Conservation (phyloP, 2,113 vertebrate genomes). For the Apistogramma diplotaenia region DNA sequence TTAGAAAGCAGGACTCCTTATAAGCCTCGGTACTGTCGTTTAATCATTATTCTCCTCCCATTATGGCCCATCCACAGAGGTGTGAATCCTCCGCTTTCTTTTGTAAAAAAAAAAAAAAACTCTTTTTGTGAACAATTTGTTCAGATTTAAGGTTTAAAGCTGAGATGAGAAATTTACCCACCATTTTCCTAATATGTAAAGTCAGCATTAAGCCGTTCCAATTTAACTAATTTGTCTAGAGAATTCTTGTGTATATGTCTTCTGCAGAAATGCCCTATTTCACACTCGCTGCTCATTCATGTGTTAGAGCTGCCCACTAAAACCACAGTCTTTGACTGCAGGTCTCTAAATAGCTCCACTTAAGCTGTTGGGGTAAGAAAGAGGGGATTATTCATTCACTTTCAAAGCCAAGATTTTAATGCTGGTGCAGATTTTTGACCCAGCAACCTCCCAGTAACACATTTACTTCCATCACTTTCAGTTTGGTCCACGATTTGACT, state of each 20-base stretch:
- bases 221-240: not conserved
- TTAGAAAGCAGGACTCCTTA: conserved; percentile 50
- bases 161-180: not conserved
- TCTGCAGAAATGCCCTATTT: conserved; percentile 38
- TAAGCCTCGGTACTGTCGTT: conserved; percentile 48
- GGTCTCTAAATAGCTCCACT: conserved; percentile 62
- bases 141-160: conserved; percentile 18
- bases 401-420: conserved; percentile 43
- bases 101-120: conserved; percentile 14
- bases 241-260: not conserved
- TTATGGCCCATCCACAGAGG: conserved; percentile 21
- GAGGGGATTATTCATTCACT: conserved; percentile 61
- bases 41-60: conserved; percentile 54
- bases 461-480: conserved; percentile 10
- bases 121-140: conserved; percentile 4
- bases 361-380: conserved; percentile 53
- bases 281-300: conserved; percentile 34
- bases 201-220: not conserved
- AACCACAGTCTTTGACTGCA: conserved; percentile 46
- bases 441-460: conserved; percentile 31
- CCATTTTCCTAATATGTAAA: not conserved
- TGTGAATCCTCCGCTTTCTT: conserved; percentile 4
- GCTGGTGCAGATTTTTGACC: conserved; percentile 42
- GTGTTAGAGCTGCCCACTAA: conserved; percentile 49
- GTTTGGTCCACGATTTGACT: conserved; percentile 31